Base-by-base conservation (phyloP, 2,888 invertebrate species). In the Cheilosia pagana region DNA sequence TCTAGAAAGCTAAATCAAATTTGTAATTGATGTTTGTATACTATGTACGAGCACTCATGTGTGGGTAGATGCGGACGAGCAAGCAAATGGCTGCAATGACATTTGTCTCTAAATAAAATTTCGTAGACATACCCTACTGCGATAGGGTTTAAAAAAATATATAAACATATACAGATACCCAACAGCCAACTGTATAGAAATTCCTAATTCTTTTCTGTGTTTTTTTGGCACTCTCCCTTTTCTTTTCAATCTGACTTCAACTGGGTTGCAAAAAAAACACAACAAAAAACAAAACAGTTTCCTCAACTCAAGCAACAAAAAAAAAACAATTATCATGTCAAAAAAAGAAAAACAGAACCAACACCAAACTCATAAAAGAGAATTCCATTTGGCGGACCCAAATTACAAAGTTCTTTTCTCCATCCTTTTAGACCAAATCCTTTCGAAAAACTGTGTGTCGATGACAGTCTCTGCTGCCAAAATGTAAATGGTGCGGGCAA, bases 341-440 rank as follows among this genome's bases (percentile, higher is more conserved):
- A 19, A 31, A 45, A 52, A 23, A 25, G n/a, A 52, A 48, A 10
- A 41, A 14, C 14, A 16, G 19, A 31, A 41, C 14, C 67, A 48
- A 48, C 48, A 59, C 59, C 50, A 14, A 60, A 52, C 19, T 31
- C 52, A 14, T 41, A 53, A 53, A 67, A 67, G 16, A 53, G 53
- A 41, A 53, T 48, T 50, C 39, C 60, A 71, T 71, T 41, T 39
- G 41, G 52, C 5, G 21, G 31, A 52, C 60, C 50, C 48, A 70
- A 70, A 59, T 70, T 70, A 28, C 16, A 31, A 53, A 70, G 25
- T 25, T 59, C 35, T 59, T 39, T 35, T 19, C 48, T 19, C 71
- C 39, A 8, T 48, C 12, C 35, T 23, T 48, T 25, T 41, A 8
- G 41, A n/a, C 16, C 10, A 39, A 67, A 67, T 67, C 65, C 65